Percentiles rank a stretch among this genome's conserved stretches.
These are phyloP conservation scores for Telmatherina bonti DNA, from an alignment of 2,797 vertebrate genomes.

Conservation along the genomic window DNA sequence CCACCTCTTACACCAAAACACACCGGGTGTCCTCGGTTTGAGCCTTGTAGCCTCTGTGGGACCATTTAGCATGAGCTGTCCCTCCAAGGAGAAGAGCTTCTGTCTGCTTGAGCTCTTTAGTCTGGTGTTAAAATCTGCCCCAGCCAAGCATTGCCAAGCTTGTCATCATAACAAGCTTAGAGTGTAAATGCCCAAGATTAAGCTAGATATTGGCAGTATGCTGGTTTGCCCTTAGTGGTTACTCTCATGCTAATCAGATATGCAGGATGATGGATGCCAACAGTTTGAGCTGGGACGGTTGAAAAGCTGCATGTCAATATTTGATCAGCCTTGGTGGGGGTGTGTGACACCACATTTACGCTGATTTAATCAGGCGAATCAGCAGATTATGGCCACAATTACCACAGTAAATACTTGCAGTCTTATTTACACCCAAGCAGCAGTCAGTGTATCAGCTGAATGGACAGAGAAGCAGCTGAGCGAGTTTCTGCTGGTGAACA, in stretches of 20 bases:
- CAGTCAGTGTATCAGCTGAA: constrained; percentile 33
- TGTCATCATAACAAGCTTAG: constrained; percentile 69
- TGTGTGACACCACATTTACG: constrained; percentile 36
- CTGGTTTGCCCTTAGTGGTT: constrained; percentile 51
- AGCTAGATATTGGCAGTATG: constrained; percentile 59
- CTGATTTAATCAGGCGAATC: constrained; percentile 49
- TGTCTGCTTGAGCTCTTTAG: constrained; percentile 63
- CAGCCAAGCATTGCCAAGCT: constrained; percentile 57
- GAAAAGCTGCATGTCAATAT: constrained; percentile 58
- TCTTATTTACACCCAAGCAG: constrained; percentile 40
- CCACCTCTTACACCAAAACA: constrained; percentile 28
- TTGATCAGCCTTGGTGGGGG: constrained; percentile 43
- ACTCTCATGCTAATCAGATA: constrained; percentile 57
- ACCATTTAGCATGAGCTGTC: constrained; percentile 38
- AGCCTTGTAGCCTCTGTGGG: constrained; percentile 24
- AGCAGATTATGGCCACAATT: constrained; percentile 30
- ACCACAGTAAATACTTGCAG: constrained; percentile 36
- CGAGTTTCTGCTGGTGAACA: constrained; percentile 4
- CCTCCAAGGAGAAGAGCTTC: constrained; percentile 45
- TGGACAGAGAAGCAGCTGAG: constrained; percentile 31
- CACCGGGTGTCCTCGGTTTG: constrained; percentile 27
- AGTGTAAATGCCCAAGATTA: constrained; percentile 66
- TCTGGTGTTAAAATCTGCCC: constrained; percentile 62
- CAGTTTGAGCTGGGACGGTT: constrained; percentile 42
- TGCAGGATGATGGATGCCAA: constrained; percentile 44